Base-by-base conservation (phyloP, 2,797 vertebrate genomes). In the Philypnodon macrostomus region DNA sequence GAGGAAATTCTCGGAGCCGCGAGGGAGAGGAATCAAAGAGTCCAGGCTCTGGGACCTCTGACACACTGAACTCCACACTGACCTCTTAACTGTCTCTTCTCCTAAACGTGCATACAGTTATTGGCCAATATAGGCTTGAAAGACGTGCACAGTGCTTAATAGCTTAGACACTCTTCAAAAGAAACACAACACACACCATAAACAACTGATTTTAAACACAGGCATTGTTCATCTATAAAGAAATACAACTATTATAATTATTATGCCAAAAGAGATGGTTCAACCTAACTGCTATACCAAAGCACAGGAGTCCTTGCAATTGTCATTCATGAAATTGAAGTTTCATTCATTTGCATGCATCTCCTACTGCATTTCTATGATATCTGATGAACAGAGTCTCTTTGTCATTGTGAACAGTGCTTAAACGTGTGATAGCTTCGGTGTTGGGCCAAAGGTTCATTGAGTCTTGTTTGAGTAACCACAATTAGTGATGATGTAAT, bases 1-100 rank as follows among this genome's bases (percentile, higher is more conserved):
- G 80, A 89, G 80, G 73, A 88, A 87, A 86, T 86, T 87, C 87
- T 83, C 84, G 19, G 63, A 79, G 76, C 58, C 67, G 74, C 82
- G 5, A 61, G 77, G 77, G 81, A 86, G 84, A 66, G 84, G 62
- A 86, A 88, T 89, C 87, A 88, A 89, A 89, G 86, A 83, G 77
- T 73, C 32, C 26, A 55, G 67, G 69, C 77, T 84, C 55, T 32
- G 41, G 63, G 85, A 87, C 86, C 88, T 90, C 81, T 88, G 83
- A 81, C 82, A 83, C 73, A 85, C 78, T 90, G 85, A 87, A 75
- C 87, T 86, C 51, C 63, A 49, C 5, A 0, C 64, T 79, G 81
- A 87, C 87, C 87, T 67, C 71, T 29, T 58, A 35, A 68, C 59
- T 59, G 41, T 44, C 73, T 58, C 61, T n/a, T 52, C 52, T 53